These are phyloP conservation scores for Solen grandis DNA, from an alignment of 1,140 invertebrate genomes.

Conservation along the genomic window DNA sequence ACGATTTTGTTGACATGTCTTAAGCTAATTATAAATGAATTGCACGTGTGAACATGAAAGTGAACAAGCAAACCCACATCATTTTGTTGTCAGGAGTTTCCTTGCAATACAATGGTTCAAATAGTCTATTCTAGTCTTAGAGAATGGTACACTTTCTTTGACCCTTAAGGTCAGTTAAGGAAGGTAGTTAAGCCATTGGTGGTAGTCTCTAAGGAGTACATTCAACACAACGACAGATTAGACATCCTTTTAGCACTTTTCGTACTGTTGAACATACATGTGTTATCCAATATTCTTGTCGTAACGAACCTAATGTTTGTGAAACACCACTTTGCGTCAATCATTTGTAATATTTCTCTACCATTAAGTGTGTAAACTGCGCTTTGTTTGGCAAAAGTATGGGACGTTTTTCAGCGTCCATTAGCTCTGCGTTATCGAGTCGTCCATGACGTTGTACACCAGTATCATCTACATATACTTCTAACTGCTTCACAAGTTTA, in stretches of 20 bases:
- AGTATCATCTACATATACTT: not conserved
- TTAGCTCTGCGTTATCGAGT: slow-evolving; percentile 4
- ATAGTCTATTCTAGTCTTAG: slow-evolving; percentile 8
- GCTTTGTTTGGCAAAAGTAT: not conserved
- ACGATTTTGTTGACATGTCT: slow-evolving; percentile 21
- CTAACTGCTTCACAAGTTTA: not conserved
- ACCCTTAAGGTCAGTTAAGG: not conserved
- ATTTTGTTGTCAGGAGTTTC: not conserved
- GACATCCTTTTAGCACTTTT: not conserved
- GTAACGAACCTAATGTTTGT: slow-evolving; percentile 5
- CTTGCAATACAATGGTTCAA: slow-evolving; percentile 23
- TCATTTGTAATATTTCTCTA: slow-evolving; percentile 18
- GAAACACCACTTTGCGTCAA: slow-evolving; percentile 23
- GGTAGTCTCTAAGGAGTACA: slow-evolving; percentile 16
- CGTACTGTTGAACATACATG: slow-evolving; percentile 12
- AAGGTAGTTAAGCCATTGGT: slow-evolving; percentile 3
- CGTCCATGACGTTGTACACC: not conserved
- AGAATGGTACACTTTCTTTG: slow-evolving; percentile 1
- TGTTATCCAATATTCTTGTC: slow-evolving; percentile 19
- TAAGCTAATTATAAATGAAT: slow-evolving; percentile 34
- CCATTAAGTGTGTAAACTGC: not conserved
- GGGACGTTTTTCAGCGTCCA: not conserved
- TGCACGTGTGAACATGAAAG: slow-evolving; percentile 18
- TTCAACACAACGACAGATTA: slow-evolving; percentile 11
- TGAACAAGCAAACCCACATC: slow-evolving; percentile 28